These are phyloP conservation scores for Suricata suricatta DNA, from an alignment of 2,113 vertebrate genomes.

Conservation along the genomic window DNA sequence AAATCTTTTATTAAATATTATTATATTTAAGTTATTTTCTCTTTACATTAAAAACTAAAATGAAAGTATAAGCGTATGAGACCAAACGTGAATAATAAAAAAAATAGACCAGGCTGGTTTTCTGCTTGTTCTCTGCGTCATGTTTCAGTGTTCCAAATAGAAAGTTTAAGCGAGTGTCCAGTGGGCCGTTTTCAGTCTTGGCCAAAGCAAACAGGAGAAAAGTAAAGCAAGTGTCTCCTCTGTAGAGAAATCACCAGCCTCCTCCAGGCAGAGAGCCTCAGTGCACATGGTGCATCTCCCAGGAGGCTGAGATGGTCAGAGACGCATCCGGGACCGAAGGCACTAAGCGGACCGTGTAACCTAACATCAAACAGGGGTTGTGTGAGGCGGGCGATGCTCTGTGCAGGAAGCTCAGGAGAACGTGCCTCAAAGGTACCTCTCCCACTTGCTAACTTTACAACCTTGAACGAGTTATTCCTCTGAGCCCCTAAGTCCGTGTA, in stretches of 20 bases:
- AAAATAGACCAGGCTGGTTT: neutral
- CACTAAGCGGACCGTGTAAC: rapidly evolving
- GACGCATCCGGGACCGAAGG: rapidly evolving
- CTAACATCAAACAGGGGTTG: neutral
- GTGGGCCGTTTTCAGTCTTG: neutral
- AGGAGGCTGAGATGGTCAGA: rapidly evolving
- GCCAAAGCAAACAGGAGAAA: neutral
- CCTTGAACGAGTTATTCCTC: too few relatives aligned
- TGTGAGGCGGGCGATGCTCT: rapidly evolving
- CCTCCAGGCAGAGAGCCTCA: rapidly evolving
- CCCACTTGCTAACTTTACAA: neutral
- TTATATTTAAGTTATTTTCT: neutral
- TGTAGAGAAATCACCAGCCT: neutral
- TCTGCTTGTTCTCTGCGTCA: neutral
- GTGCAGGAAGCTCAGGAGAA: neutral
- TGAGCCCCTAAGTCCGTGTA: rapidly evolving
- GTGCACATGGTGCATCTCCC: rapidly evolving
- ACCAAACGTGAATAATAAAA: neutral
- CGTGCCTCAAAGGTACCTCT: too few relatives aligned
- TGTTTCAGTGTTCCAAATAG: neutral
- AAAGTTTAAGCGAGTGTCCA: neutral
- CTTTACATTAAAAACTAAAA: neutral
- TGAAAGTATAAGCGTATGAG: neutral
- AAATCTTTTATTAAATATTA: neutral
- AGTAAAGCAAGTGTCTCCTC: neutral